Evolutionary conservation across 2,797 vertebrate species (phyloP), one percentile per base, ranked within the genome.

Genomic region (Sus cebifrons): DNA sequence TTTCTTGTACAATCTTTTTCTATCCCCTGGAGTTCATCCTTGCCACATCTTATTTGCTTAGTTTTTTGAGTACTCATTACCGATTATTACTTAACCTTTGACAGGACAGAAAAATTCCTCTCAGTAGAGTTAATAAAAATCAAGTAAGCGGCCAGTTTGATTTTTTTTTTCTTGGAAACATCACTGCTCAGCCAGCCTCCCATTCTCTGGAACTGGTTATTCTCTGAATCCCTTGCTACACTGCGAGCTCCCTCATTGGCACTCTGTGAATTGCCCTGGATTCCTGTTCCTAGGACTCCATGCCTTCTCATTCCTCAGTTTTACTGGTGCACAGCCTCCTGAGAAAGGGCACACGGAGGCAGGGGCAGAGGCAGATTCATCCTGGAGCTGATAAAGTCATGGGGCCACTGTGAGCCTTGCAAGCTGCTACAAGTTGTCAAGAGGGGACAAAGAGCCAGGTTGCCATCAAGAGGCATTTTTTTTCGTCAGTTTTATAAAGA

Each of bases 21-120:
- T 54, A 5, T 52, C 18, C 29, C 44, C 64, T n/a, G 15, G 36
- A 89, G 32, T 73, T 20, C 58, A 36, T 65, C 13, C 81, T 40
- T 60, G 78, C 67, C 85, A 36, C 14, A 8, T 84, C 64, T 78
- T 92, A 32, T 85, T 88, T 92, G 12, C 23, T 81, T 85, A 17
- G 16, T 14, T 67, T 64, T 54, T 73, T 77, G 67, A 81, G 27
- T 52, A 67, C 7, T 8, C 32, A 25, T 44, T 65, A 68, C 27
- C 29, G 67, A 49, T 86, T 89, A 52, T 67, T 65, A 17, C 65
- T 82, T 64, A 86, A 52, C 71, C 3, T 75, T 89, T 73, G 64
- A 83, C n/a, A 92, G 27, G 86, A 60, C 65, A 20, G 40, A 65
- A 88, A 82, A 87, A 79, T 87, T 58, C 18, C 60, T 87, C 60